Evolutionary conservation across 2,888 invertebrate species (phyloP), one percentile per base, ranked within the genome.

Genomic region (Lydus trimaculatus): DNA sequence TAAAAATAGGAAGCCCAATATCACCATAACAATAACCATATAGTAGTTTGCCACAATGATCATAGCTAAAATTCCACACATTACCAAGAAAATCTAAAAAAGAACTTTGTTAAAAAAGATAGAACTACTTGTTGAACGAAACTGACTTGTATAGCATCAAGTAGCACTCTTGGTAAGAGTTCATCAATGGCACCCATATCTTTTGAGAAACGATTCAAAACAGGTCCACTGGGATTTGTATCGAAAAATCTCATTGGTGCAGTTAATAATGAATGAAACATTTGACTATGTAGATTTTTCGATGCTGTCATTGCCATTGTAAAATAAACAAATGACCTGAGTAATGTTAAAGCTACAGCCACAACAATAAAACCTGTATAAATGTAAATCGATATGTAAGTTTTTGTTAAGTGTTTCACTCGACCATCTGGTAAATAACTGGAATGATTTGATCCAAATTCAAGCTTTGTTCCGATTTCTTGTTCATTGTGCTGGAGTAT

Each of bases 151-250:
- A 88, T 80, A 0, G 90, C 88, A 75, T 92, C 92, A 66, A 92
- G 81, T 52, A 89, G 83, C 43, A 89, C 88, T 69, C 90, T 89
- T 0, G 93, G 92, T 8, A 94, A 82, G 31, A 91, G 81, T 77
- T 94, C 94, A 77, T 94, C 94, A 81, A 94, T 90, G 0, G 91
- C 89, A 0, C 94, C 94, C 81, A 94, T 90, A 79, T 96, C 95
- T 81, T 95, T 95, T 0, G 95, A 92, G 79, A 96, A 95, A 72
- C 95, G 74, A 73, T 92, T 92, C 58, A 96, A 86, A 70, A 96
- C 92, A 63, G 92, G 87, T 48, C 93, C 93, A 75, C 91, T 90
- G 2, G 95, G 94, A 83, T 96, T 96, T 0, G 90, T 91, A 79
- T 96, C 94, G 81, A 95, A 96, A 84, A 96, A 96, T 65, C 88